These are phyloP conservation scores for Epinephelus coioides DNA, from an alignment of 2,797 vertebrate genomes.

Conservation along the genomic window DNA sequence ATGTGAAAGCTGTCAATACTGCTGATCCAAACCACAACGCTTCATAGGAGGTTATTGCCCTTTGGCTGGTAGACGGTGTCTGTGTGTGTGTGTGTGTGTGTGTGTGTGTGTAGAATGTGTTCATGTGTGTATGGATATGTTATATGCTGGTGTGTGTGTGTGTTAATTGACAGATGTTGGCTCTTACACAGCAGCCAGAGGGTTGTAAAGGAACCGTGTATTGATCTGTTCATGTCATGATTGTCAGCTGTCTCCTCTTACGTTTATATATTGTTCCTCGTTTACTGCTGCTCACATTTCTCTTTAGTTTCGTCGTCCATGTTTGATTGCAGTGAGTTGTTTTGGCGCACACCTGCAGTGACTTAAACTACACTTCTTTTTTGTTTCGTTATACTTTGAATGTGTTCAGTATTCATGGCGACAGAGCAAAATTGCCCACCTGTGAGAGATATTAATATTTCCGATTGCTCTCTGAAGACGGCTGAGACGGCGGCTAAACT, in stretches of 20 bases:
- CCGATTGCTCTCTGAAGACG: constrained; percentile 40
- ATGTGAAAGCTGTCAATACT: constrained; percentile 87
- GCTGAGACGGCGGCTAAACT: constrained; percentile 5
- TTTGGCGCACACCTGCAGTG: constrained; percentile 1
- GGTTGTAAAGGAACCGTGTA: constrained; percentile 50
- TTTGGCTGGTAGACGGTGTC: constrained; percentile 58
- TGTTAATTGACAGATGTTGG: constrained; percentile 73
- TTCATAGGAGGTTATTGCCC: constrained; percentile 75
- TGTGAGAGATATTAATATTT: constrained; percentile 40
- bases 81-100: constrained; percentile 16
- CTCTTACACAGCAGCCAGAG: constrained; percentile 58
- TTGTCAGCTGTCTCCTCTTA: constrained; percentile 50
- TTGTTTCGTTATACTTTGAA: constrained; percentile 21
- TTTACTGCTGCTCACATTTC: background rate
- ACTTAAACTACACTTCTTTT: constrained; percentile 1
- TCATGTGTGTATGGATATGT: constrained; percentile 36
- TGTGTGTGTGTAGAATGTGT: constrained; percentile 24
- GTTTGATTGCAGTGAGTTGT: background rate
- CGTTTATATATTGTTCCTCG: constrained; percentile 35
- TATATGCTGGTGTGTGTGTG: constrained; percentile 29
- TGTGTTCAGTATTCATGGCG: constrained; percentile 43
- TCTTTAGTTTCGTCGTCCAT: background rate
- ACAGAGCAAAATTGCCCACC: constrained; percentile 42
- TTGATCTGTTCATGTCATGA: constrained; percentile 58
- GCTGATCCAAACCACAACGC: constrained; percentile 80